phyloP scores from a whole-genome alignment of 2,888 invertebrate species.

The Tyria jacobaeae region DNA sequence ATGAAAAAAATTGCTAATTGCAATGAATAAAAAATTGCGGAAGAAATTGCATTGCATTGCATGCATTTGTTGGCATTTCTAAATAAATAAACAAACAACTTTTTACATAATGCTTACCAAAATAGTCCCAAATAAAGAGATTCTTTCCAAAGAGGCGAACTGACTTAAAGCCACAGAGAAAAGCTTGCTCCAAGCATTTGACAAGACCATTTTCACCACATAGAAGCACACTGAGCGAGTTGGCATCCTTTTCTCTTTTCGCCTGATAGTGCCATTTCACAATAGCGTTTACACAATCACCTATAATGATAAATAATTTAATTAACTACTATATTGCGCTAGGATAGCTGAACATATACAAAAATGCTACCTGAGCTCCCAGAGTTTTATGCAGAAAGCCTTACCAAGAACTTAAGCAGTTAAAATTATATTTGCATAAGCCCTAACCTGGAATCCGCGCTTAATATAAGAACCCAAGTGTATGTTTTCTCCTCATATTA shows the following conservation, averaged over 20 bases:
- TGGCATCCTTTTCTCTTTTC: constrained; percentile 93
- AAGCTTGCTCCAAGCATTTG: constrained; percentile 96
- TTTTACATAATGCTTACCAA: constrained; percentile 92
- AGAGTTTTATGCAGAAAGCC: neutral
- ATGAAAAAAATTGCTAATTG: no score
- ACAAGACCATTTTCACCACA: constrained; percentile 99
- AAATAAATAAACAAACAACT: no score
- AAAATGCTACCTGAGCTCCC: neutral
- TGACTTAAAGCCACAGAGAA: constrained; percentile 98
- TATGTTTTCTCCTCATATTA: neutral
- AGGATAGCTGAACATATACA: neutral
- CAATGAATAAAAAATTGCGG: no score
- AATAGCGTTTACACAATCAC: constrained; percentile 98
- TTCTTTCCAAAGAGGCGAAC: constrained; percentile 96
- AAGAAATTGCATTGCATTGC: no score
- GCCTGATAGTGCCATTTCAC: constrained; percentile 98
- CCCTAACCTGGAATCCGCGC: neutral
- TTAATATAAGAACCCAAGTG: no score
- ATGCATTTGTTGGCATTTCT: no score
- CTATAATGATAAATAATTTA: constrained; percentile 68
- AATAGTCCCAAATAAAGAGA: constrained; percentile 99
- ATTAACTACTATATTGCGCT: neutral
- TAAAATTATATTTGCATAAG: neutral
- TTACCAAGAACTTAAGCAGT: neutral
- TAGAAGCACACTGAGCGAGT: constrained; percentile 94